Base-by-base conservation (phyloP, 2,113 vertebrate species). In the Oryzias melastigma region DNA sequence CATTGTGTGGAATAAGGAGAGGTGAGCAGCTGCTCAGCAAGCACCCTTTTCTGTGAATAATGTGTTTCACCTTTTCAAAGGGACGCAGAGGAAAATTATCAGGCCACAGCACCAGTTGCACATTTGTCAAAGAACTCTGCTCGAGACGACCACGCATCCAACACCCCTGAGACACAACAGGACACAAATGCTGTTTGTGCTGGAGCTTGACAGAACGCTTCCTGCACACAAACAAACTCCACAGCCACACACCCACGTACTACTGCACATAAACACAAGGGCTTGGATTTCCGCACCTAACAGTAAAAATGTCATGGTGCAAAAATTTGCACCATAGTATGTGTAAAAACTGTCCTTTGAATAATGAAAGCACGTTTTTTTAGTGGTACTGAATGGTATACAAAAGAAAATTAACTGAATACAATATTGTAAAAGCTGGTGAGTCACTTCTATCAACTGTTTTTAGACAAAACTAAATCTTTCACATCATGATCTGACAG, bases 21-120 rank as follows among this genome's bases (percentile, higher is more conserved):
- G 64, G 72, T 78, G 78, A 69, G 65, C 17, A 62, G 65, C 67
- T 61, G 66, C 81, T 78, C 86, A 68, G 81, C 60, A 27, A 77
- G 82, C 51, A 69, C 74, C 76, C 82, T 80, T 73, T 78, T 77
- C 74, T 60, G 65, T 70, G 76, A 83, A 77, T 76, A 82, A 81
- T 78, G 67, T 43, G 64, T 61, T 80, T 70, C 70, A 82, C 68
- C 71, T 86, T 81, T 85, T 83, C 73, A 85, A 79, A 78, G 59
- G 61, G 54, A 40, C 40, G 60, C 41, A 40, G 57, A 80, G 68
- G 71, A 58, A 70, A 74, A 80, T 73, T 71, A 59, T 51, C 52
- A 43, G 63, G 51, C 72, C 40, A 62, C 29, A 17, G 54, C 62
- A 50, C 51, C 27, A 19, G 55, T 50, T 52, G 50, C 64, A 42